Conservation (phyloP, 2,888 invertebrate species). For the Gastrophysa polygoni region DNA sequence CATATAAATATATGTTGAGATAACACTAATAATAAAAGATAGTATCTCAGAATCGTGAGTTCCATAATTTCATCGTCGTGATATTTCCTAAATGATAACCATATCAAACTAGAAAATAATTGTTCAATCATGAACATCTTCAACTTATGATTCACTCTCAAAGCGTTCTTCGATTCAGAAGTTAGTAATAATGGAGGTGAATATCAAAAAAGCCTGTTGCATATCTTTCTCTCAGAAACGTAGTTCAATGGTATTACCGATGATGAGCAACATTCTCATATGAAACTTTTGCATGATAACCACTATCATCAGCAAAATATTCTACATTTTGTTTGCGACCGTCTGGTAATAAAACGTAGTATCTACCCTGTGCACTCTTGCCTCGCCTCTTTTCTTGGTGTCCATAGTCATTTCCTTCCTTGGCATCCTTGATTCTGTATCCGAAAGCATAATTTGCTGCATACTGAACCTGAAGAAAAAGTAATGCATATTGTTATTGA, state of each 20-base stretch:
- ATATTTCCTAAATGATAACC: too few species aligned
- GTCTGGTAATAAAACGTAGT: constrained; percentile 80
- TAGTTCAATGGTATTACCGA: constrained; percentile 7
- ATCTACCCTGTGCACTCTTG: constrained; percentile 72
- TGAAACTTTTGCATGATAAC: constrained; percentile 79
- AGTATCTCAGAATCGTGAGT: too few species aligned
- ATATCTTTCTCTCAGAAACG: too few species aligned
- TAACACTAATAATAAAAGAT: background rate
- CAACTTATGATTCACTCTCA: too few species aligned
- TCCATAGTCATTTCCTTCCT: constrained; percentile 77
- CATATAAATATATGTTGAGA: background rate
- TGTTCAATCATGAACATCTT: too few species aligned
- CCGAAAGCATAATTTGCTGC: constrained; percentile 63
- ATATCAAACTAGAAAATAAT: too few species aligned
- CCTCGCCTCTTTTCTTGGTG: constrained; percentile 75
- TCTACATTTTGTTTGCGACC: constrained; percentile 78
- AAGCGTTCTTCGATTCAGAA: too few species aligned
- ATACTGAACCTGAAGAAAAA: constrained; percentile 51
- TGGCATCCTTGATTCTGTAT: constrained; percentile 74
- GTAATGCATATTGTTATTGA: too few species aligned
- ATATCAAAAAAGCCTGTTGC: too few species aligned
- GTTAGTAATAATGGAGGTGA: too few species aligned
- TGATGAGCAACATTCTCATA: constrained; percentile 59
- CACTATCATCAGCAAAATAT: constrained; percentile 77
- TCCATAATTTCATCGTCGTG: too few species aligned